These are phyloP conservation scores for Leucopsar rothschildi DNA, from an alignment of 2,113 vertebrate species.

Conservation along the genomic window DNA sequence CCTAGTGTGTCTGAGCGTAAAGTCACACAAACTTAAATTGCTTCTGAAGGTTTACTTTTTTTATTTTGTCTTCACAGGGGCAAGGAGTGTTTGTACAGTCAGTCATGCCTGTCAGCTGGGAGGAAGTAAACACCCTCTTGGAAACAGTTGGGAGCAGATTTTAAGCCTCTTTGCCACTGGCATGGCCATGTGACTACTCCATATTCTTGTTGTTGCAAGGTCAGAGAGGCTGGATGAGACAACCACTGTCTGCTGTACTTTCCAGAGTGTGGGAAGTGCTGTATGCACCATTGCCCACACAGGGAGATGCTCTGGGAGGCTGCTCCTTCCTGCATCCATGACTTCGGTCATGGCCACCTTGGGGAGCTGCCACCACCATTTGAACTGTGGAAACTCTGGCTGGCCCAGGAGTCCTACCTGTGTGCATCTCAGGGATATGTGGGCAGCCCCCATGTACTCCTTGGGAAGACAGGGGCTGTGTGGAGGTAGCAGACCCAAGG, in stretches of 20 bases:
- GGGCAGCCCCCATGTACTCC: fast-evolving
- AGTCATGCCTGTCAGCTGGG: not conserved
- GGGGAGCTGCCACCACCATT: fast-evolving
- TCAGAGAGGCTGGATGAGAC: not conserved
- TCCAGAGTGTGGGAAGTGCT: not conserved
- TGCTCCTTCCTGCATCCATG: not conserved
- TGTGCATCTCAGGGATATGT: not conserved
- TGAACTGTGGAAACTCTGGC: not conserved
- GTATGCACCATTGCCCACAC: not conserved
- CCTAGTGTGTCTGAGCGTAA: not conserved
- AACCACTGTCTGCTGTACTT: not conserved
- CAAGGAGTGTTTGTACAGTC: not conserved
- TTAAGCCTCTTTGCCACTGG: not conserved
- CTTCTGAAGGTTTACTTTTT: not conserved
- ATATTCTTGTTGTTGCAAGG: fast-evolving
- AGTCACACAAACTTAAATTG: not conserved
- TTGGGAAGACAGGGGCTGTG: not conserved
- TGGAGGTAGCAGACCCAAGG: not conserved
- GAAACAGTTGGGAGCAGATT: not conserved
- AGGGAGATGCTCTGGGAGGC: not conserved
- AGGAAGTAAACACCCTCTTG: not conserved
- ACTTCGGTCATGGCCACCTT: fast-evolving
- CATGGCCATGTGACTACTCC: not conserved
- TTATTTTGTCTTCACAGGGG: not conserved
- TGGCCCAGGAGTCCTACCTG: not conserved